Base-by-base conservation (phyloP, 1,140 invertebrate species). In the Lithobius niger region DNA sequence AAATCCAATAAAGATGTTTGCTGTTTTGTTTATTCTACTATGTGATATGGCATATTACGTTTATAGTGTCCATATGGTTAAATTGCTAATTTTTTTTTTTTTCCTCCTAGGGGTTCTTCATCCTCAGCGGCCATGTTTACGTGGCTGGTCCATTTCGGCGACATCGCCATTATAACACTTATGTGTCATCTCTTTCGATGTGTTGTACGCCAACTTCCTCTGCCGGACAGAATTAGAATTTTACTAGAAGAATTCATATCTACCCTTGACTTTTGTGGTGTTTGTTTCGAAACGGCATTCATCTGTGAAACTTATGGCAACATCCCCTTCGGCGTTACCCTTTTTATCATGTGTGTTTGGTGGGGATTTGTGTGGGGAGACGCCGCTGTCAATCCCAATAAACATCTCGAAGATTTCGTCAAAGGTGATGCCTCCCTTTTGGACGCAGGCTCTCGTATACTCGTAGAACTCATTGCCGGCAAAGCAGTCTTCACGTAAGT, bases 271-370 rank as follows among this genome's bases (percentile, higher is more conserved):
- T 69, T 89, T 55, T 88, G 85, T 62, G 82, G 82, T 3, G 79
- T 78, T 59, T 88, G 85, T 65, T 88, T 84, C 65, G 86, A 89
- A 68, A 74, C 88, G 15, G 54, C 54, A 36, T 83, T 87, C 61
- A 81, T 88, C 65, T 80, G 85, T 88, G 86, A 88, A 57, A 87
- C 86, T 65, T 88, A 83, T 70, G 86, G 86, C 2, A 79, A 88
- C 1, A 77, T 74, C 1, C 78, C 81, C 18, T 89, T 88, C 61
- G 85, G 79, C 0, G 69, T 86, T 15, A 84, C 77, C 67, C 70
- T 88, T 25, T 88, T 88, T 62, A 64, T 83, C 3, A 69, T 88
- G 55, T 86, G 85, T 25, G 78, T 88, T 54, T 88, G 84, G 83
- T 88, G 84, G 85, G 77, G 80, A 0, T 65, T 75, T 25, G 80